Conservation (phyloP, 2,888 invertebrate genomes). For the Gisinianus flammeolus region DNA sequence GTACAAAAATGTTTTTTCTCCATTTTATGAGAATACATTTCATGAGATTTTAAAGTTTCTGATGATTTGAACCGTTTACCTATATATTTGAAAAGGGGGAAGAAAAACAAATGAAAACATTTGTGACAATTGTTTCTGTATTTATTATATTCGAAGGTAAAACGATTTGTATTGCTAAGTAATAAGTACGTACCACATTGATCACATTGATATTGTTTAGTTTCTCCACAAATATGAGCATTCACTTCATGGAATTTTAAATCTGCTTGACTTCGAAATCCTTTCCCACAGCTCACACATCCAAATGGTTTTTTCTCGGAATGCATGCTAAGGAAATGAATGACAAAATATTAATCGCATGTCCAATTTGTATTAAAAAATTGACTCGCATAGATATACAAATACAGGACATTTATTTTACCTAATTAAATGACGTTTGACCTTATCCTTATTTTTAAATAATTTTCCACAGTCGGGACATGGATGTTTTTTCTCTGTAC, state of each 20-base stretch:
- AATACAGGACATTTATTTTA: not conserved
- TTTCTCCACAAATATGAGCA: constrained; percentile 34
- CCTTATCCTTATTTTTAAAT: constrained; percentile 39
- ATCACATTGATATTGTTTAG: constrained; percentile 27
- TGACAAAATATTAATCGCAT: not conserved
- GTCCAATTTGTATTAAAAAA: not conserved
- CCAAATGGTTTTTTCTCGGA: constrained; percentile 30
- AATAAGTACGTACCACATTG: constrained; percentile 26
- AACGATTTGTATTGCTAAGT: no score
- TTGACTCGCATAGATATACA: not conserved
- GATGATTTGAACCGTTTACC: constrained; percentile 34
- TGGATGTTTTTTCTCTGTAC: constrained; percentile 37
- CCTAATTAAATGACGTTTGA: constrained; percentile 34
- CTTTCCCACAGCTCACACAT: constrained; percentile 27
- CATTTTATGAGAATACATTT: constrained; percentile 32
- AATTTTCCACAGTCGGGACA: constrained; percentile 37
- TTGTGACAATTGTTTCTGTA: no score
- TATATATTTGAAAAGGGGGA: not conserved
- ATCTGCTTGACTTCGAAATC: constrained; percentile 34
- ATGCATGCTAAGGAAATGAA: constrained; percentile 16
- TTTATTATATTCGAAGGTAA: no score
- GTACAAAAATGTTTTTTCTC: constrained; percentile 36
- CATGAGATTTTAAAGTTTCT: constrained; percentile 35
- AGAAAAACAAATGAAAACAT: not conserved
- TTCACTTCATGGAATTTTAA: constrained; percentile 36